A percentile compares a stretch with the other conserved stretches of the same genome.
These are phyloP conservation scores for Lampropteryx suffumata DNA, from an alignment of 2,888 invertebrate species.

Conservation along the genomic window DNA sequence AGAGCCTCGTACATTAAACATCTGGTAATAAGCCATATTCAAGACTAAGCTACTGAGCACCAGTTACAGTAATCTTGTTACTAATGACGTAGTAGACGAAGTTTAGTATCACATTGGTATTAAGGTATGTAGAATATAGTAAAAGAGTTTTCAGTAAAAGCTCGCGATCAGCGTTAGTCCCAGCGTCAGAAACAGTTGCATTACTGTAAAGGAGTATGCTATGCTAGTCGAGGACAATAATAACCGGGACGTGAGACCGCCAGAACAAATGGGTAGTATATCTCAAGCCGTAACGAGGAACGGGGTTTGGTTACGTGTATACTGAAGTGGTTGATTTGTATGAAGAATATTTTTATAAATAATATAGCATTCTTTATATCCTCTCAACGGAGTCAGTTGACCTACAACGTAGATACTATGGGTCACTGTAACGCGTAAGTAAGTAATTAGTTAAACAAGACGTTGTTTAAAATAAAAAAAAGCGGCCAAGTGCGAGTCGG, in stretches of 20 bases:
- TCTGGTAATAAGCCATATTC: conserved; percentile 18
- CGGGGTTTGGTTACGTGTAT: conserved; percentile 16
- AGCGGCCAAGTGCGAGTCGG: too few relatives aligned
- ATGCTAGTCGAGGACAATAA: conserved; percentile 13
- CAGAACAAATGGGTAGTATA: conserved; percentile 32
- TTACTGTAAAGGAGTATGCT: not conserved
- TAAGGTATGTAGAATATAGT: too few relatives aligned
- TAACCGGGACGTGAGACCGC: conserved; percentile 19
- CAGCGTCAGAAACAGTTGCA: not conserved
- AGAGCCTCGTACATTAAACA: conserved; percentile 9
- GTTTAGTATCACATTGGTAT: not conserved
- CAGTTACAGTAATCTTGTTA: conserved; percentile 23
- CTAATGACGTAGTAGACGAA: not conserved
- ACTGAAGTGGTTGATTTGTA: conserved; percentile 1
- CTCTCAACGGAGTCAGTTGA: too few relatives aligned
- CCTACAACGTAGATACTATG: too few relatives aligned
- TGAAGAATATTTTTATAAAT: not conserved
- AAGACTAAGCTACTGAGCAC: conserved; percentile 18
- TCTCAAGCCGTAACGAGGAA: conserved; percentile 25
- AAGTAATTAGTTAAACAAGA: too few relatives aligned
- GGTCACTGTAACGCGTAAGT: too few relatives aligned
- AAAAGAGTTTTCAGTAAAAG: too few relatives aligned
- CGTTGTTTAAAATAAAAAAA: too few relatives aligned
- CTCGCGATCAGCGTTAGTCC: not conserved
- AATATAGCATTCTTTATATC: too few relatives aligned